Percentiles rank a stretch among this genome's conserved stretches.
phyloP scores from a whole-genome alignment of 2,797 vertebrate species.

The Petrocephalus sullivani region DNA sequence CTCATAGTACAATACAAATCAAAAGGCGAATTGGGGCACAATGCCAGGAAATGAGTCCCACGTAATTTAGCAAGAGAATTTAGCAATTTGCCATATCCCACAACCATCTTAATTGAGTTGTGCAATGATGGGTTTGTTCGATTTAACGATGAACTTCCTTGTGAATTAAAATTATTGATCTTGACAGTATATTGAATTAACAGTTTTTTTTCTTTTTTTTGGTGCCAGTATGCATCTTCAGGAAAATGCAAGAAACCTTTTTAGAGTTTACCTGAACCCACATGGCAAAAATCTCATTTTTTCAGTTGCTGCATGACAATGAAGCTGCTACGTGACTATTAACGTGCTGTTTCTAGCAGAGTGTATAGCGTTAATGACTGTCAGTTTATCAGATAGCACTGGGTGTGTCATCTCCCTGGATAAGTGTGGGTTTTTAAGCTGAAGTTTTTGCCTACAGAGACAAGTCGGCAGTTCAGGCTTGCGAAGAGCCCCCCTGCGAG shows the following conservation, averaged over 20 bases:
- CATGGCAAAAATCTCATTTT: neutral
- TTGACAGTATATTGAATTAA: neutral
- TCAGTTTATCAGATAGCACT: neutral
- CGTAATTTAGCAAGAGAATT: neutral
- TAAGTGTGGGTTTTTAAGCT: neutral
- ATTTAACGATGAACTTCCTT: neutral
- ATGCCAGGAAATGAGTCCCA: neutral
- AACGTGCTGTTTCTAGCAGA: neutral
- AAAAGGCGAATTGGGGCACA: neutral
- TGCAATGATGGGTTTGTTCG: neutral
- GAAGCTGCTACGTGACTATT: neutral
- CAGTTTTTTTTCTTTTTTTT: neutral
- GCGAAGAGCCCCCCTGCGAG: slow-evolving; percentile 37
- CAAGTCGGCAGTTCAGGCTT: slow-evolving; percentile 25
- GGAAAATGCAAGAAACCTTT: neutral
- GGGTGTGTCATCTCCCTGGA: neutral
- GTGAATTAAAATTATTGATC: neutral
- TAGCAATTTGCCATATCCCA: neutral
- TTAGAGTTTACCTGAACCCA: neutral
- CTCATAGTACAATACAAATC: neutral
- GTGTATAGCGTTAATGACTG: neutral
- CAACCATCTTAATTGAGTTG: neutral
- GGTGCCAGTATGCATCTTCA: neutral
- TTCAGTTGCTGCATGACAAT: neutral
- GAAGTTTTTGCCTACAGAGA: slow-evolving; percentile 29